Evolutionary conservation across 30 jellyfish, hydroid and myxozoan species (phyloP), one percentile per base, ranked within the genome.

Genomic region (Euphysa ruthae): DNA sequence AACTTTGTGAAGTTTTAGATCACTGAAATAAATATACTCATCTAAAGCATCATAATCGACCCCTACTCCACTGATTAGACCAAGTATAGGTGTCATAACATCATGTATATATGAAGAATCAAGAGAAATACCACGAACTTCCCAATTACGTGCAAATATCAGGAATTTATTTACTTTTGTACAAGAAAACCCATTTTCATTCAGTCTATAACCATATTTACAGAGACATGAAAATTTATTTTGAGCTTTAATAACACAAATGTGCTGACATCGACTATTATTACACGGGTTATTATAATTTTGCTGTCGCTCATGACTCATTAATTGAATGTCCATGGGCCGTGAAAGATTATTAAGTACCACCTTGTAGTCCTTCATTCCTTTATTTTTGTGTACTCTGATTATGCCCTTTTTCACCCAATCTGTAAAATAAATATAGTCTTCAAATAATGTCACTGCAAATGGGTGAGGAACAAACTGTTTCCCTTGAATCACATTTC

Each of bases 261-360:
- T 63, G 26, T 88, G 94, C 56, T 70, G 80, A 32, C 97, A 88
- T 4, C 12, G 35, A 13, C 55, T 73, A 31, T 20, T 16, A 18
- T 32, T 42, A 42, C 97, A 88, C 1, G 93, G 94, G 66, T 88
- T 88, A 1, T 21, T 13, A 0, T 90, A 78, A 1, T 61, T 30
- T 15, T 88, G 94, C 57, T 88, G 97, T 14, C 97, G 83, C 6
- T 78, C 66, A 1, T 46, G 50, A 50, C 73, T 88, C 35, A 79
- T 64, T 51, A 80, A 70, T 21, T 88, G 94, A 18, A 88, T 58
- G 55, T 88, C 97, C 97, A 88, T 88, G 4, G 97, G 97, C 21
- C 94, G 83, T 1, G 93, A 29, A 15, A 88, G 64, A 57, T 81
- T 79, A 18, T 61, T 55, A n/a, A 86, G 27, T 3, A 79, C 35